Percentiles rank a stretch among this genome's conserved stretches.
phyloP scores from a whole-genome alignment of 1,140 invertebrate genomes.

The Rhyzopertha dominica region DNA sequence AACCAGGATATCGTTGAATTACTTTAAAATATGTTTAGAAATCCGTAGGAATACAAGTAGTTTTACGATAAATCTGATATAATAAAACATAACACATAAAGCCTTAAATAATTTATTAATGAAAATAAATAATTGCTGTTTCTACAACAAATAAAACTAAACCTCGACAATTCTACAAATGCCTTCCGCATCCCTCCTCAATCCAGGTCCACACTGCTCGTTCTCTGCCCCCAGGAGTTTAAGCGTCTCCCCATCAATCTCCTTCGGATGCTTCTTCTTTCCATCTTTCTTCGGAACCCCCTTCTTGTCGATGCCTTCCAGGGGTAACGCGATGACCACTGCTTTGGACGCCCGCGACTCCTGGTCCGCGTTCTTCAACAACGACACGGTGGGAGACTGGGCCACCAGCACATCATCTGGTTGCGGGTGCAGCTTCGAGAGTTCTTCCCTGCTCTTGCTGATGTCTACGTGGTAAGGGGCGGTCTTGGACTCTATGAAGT shows the following conservation, averaged over 20 bases:
- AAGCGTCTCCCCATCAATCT: slow-evolving; percentile 36
- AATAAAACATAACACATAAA: no score
- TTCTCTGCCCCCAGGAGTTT: slow-evolving; percentile 51
- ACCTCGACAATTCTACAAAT: slow-evolving; percentile 43
- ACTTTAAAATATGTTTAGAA: no score
- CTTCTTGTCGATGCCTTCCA: slow-evolving; percentile 25
- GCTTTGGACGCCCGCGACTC: slow-evolving; percentile 27
- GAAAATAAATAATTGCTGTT: slow-evolving; percentile 18
- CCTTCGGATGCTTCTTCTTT: slow-evolving; percentile 19
- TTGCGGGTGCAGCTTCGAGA: slow-evolving; percentile 29
- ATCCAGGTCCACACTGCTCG: slow-evolving; percentile 58
- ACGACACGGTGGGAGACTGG: slow-evolving; percentile 24
- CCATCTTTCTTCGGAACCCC: slow-evolving; percentile 23
- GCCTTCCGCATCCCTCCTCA: slow-evolving; percentile 52
- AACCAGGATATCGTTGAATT: no score
- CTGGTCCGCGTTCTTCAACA: slow-evolving; percentile 19
- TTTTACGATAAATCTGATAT: no score
- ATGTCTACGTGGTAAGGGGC: slow-evolving; percentile 45
- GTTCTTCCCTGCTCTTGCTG: slow-evolving; percentile 24
- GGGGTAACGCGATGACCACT: slow-evolving; percentile 32
- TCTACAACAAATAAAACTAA: slow-evolving; percentile 8
- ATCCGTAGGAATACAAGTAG: no score
- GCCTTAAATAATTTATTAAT: slow-evolving; percentile 20
- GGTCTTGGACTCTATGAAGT: slow-evolving; percentile 44
- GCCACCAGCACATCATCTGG: slow-evolving; percentile 20